These are phyloP conservation scores for Papilio dardanus DNA, from an alignment of 1,140 invertebrate species.

Conservation along the genomic window DNA sequence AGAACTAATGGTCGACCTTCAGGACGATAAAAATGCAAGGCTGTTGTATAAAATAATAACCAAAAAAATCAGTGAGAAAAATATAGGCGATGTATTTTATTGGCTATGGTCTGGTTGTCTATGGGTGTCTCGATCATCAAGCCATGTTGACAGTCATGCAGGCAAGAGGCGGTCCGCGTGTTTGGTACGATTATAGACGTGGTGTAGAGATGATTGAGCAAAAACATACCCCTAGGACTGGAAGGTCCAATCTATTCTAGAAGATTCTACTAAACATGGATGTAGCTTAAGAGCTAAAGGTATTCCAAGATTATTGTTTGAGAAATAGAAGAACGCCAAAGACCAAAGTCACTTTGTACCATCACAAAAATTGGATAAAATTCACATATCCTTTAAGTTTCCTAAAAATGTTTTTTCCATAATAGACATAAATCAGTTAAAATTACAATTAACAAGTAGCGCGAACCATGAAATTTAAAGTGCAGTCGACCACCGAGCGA, in stretches of 20 bases:
- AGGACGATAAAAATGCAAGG: background rate
- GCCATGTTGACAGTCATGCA: too few species aligned
- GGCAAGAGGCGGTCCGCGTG: too few species aligned
- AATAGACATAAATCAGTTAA: background rate
- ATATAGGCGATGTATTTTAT: too few species aligned
- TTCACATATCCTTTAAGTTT: background rate
- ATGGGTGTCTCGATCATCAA: too few species aligned
- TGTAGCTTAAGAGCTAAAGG: background rate
- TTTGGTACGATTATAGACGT: too few species aligned
- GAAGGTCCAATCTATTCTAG: too few species aligned
- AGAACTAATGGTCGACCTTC: background rate
- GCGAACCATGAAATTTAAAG: background rate
- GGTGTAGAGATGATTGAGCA: too few species aligned
- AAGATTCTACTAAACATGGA: too few species aligned
- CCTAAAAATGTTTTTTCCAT: background rate
- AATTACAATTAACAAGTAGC: constrained; percentile 10
- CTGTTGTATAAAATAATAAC: background rate
- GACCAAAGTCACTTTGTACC: background rate
- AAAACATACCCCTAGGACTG: too few species aligned
- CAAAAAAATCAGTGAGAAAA: background rate
- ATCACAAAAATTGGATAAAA: too few species aligned
- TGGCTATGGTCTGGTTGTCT: too few species aligned
- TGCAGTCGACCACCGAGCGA: background rate
- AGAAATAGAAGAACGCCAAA: background rate
- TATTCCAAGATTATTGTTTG: background rate